Evolutionary conservation across 2,888 invertebrate genomes (phyloP).

Genomic region (Biston betularia): DNA sequence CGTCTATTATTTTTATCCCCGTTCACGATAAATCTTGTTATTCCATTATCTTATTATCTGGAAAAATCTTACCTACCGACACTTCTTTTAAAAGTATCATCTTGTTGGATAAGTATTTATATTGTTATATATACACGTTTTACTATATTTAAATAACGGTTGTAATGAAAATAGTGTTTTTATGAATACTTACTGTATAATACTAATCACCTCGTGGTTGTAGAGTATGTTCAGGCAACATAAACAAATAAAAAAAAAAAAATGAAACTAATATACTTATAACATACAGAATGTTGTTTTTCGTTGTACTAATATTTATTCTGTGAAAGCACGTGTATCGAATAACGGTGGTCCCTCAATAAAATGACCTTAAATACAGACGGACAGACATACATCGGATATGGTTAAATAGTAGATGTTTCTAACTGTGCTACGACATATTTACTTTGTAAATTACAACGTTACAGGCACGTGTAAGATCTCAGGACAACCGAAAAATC

Average conservation of each 20-base stretch:
- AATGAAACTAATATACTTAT: too few species aligned
- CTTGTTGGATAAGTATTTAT: too few species aligned
- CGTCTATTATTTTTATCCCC: constrained; percentile 16
- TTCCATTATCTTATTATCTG: neutral
- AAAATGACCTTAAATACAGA: too few species aligned
- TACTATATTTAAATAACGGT: too few species aligned
- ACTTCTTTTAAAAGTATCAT: neutral
- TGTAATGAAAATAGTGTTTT: too few species aligned
- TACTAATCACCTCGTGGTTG: too few species aligned
- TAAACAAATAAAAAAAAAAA: neutral
- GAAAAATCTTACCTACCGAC: neutral
- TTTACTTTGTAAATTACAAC: constrained; percentile 41
- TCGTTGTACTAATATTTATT: too few species aligned
- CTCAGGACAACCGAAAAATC: constrained; percentile 65
- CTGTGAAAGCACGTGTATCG: too few species aligned
- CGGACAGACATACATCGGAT: neutral
- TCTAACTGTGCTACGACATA: neutral
- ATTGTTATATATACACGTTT: too few species aligned
- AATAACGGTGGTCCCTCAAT: too few species aligned
- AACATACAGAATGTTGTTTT: too few species aligned
- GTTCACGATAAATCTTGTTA: constrained; percentile 2
- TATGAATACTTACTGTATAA: too few species aligned
- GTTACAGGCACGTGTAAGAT: constrained; percentile 34
- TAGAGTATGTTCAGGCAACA: neutral
- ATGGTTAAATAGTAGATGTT: neutral